These are phyloP conservation scores for Centropus bengalensis DNA, from an alignment of 2,113 vertebrate genomes.

Conservation along the genomic window DNA sequence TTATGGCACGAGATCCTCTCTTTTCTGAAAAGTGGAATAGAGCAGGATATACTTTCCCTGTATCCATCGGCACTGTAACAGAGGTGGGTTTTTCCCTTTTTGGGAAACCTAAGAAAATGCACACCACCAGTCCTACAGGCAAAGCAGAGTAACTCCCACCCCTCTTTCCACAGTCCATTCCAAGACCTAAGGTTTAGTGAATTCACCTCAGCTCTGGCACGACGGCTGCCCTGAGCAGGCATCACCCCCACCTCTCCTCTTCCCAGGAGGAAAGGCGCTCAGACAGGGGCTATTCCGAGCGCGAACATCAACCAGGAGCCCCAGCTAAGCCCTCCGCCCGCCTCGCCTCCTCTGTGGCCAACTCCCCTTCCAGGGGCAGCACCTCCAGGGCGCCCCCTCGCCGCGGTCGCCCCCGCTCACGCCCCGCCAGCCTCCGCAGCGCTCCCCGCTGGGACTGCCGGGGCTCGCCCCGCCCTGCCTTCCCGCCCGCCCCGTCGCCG, in stretches of 20 bases:
- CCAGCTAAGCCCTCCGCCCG: accelerated
- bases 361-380: neutral
- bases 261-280: neutral
- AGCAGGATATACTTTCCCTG: neutral
- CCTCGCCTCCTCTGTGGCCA: too few relatives aligned
- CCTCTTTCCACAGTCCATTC: accelerated
- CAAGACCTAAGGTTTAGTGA: accelerated
- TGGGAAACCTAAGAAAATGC: neutral
- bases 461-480: neutral
- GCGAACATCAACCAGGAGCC: neutral
- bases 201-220: too few relatives aligned
- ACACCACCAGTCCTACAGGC: too few relatives aligned
- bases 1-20: too few relatives aligned
- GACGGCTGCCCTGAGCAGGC: accelerated
- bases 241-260: accelerated
- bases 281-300: accelerated
- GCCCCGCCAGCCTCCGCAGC: neutral
- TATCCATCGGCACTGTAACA: neutral
- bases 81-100: accelerated
- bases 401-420: neutral
- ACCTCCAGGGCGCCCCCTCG: neutral
- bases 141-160: neutral
- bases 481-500: neutral
- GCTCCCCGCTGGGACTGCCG: neutral
- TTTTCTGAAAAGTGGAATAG: neutral